Evolutionary conservation across 2,888 invertebrate species (phyloP), one percentile per base, ranked within the genome.

Genomic region (Chymomyza caudatula): DNA sequence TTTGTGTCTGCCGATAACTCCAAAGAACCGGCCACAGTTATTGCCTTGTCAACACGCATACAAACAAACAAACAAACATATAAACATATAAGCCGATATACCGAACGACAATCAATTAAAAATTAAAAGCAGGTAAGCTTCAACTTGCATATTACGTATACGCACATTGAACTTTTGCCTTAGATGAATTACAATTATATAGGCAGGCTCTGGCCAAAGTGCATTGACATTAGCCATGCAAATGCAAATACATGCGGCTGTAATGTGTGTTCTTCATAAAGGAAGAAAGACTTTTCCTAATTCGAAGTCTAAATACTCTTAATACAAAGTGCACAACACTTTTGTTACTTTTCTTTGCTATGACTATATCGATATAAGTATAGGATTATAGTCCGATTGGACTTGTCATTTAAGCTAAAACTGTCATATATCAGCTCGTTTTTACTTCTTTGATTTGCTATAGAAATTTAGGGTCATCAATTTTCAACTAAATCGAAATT

Each of bases 1-100:
- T 78, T 78, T 80, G 69, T 80, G 75, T 57, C 62, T 63, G 73
- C 60, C 66, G 73, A 77, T 80, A 74, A 47, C 47, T 47, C 47
- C 6, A 15, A 47, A 47, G 15, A 3, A 47, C n/a, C n/a, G n/a
- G n/a, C n/a, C n/a, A n/a, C n/a, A n/a, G n/a, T n/a, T n/a, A n/a
- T n/a, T n/a, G 29, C 29, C 29, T 37, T 37, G 29, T 37, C 29
- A 37, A 11, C 29, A 25, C 25, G 67, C 78, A 78, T 78, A 80
- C 68, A 67, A 25, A 25, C 25, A 25, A 25, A 25, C 25, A 25
- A 49, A n/a, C 13, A 42, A 4, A 29, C n/a, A 42, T 11, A 53
- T 19, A 52, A 5, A 58, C 49, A 47, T 58, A 53, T 59, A 57
- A 37, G 29, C 29, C 29, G 11, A 37, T 37, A 37, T 37, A 37